phyloP scores from a whole-genome alignment of 2,888 invertebrate genomes.

The Volucella zonaria region DNA sequence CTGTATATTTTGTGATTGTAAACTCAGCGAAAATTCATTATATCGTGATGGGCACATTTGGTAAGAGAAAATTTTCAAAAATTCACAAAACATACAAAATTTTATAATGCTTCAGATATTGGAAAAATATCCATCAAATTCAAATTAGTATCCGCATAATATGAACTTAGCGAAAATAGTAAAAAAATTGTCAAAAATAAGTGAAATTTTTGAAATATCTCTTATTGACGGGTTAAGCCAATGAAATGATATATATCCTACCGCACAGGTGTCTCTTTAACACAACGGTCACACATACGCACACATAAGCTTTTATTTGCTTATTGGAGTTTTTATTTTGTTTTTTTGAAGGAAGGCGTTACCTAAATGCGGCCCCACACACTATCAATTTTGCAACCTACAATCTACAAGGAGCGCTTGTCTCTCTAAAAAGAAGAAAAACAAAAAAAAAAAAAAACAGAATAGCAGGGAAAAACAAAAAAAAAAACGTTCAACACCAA shows the following conservation, averaged over 20 bases:
- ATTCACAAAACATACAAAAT: conserved; percentile 1
- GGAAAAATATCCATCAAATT: background rate
- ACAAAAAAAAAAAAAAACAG: conserved; percentile 7
- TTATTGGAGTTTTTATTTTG: conserved; percentile 53
- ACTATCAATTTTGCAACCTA: conserved; percentile 74
- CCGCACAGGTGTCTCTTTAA: conserved; percentile 69
- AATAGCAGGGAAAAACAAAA: background rate
- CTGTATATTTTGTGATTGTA: conserved; percentile 47
- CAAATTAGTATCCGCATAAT: background rate
- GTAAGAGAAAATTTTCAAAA: conserved; percentile 50
- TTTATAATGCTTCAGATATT: conserved; percentile 18
- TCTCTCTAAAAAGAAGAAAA: conserved; percentile 62
- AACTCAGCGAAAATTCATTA: conserved; percentile 71
- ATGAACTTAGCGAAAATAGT: conserved; percentile 56
- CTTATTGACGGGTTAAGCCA: conserved; percentile 69
- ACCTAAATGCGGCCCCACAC: conserved; percentile 75
- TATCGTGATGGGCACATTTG: conserved; percentile 41
- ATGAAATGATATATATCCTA: conserved; percentile 73
- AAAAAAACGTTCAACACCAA: conserved; percentile 43
- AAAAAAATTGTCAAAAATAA: conserved; percentile 21
- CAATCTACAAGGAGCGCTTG: conserved; percentile 73
- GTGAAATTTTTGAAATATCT: conserved; percentile 59
- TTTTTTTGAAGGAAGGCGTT: conserved; percentile 75
- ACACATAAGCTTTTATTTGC: conserved; percentile 57
- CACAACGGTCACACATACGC: conserved; percentile 37